A percentile compares a stretch with the other conserved stretches of the same genome.
phyloP scores from a whole-genome alignment of 2,113 vertebrate genomes.

The Perca fluviatilis region DNA sequence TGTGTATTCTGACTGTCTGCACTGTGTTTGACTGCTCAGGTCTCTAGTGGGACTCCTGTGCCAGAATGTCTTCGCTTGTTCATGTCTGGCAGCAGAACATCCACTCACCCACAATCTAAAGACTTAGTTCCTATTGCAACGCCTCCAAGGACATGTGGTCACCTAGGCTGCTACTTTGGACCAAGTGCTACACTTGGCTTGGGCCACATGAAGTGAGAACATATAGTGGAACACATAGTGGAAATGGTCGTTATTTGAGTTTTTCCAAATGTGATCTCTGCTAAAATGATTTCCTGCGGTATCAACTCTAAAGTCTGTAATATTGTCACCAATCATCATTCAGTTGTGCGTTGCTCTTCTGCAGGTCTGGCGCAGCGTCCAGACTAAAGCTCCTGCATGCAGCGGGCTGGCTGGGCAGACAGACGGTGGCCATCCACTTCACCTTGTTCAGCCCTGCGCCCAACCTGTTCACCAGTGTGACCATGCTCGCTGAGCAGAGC shows the following conservation, averaged over 20 bases:
- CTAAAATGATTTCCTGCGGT: not conserved
- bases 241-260: not conserved
- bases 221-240: not conserved
- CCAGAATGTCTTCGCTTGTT: constrained; percentile 2
- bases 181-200: constrained; percentile 54
- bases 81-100: not conserved
- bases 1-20: not conserved
- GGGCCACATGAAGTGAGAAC: constrained; percentile 83
- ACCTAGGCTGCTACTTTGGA: constrained; percentile 46
- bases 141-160: constrained; percentile 39
- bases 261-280: not conserved
- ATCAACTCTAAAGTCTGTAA: not conserved
- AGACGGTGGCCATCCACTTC: constrained; percentile 77
- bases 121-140: not conserved
- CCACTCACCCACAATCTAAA: not conserved
- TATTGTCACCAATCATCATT: not conserved
- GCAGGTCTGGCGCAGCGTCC: constrained; percentile 72
- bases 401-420: constrained; percentile 66
- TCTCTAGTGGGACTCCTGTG: not conserved
- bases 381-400: constrained; percentile 71
- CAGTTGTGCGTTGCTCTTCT: not conserved
- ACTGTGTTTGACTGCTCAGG: constrained; percentile 47
- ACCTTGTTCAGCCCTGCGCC: constrained; percentile 80
- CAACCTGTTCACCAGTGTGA: constrained; percentile 81
- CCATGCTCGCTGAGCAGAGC: constrained; percentile 64